Conservation (phyloP, 2,113 vertebrate genomes). For the Xiphophorus maculatus region DNA sequence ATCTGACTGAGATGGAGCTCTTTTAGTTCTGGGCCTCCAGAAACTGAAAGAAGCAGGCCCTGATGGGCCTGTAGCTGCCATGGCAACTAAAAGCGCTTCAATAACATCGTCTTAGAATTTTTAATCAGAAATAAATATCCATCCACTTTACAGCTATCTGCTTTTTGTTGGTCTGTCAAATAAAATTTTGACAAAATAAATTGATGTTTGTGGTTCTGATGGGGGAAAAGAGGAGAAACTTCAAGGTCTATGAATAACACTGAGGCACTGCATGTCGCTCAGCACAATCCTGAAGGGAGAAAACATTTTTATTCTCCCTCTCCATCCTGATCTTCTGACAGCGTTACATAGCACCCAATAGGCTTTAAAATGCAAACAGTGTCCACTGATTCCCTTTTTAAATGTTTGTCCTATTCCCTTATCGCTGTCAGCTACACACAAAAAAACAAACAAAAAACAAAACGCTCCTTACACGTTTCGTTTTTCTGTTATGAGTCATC, state of each 20-base stretch:
- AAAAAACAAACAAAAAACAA: neutral
- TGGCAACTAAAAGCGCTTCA: too few species aligned
- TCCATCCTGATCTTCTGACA: conserved; percentile 31
- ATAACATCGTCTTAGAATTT: too few species aligned
- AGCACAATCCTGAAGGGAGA: conserved; percentile 44
- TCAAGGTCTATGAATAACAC: neutral
- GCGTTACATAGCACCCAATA: conserved; percentile 57
- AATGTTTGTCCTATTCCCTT: conserved; percentile 36
- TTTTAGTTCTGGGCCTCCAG: neutral
- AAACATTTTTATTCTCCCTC: conserved; percentile 15
- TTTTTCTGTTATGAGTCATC: conserved; percentile 12
- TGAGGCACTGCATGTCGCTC: conserved; percentile 18
- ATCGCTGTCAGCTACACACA: conserved; percentile 13
- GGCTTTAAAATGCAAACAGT: conserved; percentile 23
- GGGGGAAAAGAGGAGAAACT: neutral
- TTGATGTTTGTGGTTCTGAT: neutral
- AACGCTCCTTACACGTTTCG: conserved; percentile 29
- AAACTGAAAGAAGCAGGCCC: too few species aligned
- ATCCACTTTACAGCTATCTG: neutral
- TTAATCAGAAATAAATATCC: too few species aligned
- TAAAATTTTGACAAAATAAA: neutral
- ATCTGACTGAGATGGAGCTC: neutral
- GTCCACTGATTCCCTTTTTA: conserved; percentile 33
- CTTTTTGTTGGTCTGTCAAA: neutral
- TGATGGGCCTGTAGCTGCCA: too few species aligned